phyloP scores from a whole-genome alignment of 2,797 vertebrate species.

The Gymnoscopelus microlampas region DNA sequence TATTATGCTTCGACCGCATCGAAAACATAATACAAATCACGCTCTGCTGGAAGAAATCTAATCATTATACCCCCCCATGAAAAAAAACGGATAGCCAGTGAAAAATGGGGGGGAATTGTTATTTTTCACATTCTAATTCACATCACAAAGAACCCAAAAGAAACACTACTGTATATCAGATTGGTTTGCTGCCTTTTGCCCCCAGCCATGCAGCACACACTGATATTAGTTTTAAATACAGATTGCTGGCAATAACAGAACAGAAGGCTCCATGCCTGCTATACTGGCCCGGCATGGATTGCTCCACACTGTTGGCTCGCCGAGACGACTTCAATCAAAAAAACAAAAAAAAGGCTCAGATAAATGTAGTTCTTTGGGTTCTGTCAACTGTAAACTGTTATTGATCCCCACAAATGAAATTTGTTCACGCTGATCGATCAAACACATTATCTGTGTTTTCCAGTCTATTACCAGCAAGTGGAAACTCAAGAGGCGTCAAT shows the following conservation, averaged over 20 bases:
- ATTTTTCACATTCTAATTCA: conserved; percentile 87
- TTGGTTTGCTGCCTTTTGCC: conserved; percentile 86
- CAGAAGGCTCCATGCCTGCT: conserved; percentile 80
- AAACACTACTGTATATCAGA: conserved; percentile 83
- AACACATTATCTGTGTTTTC: conserved; percentile 97
- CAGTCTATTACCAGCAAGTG: conserved; percentile 97
- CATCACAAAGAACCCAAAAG: conserved; percentile 80
- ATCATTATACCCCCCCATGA: conserved; percentile 81
- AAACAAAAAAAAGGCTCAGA: conserved; percentile 82
- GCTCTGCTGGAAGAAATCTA: conserved; percentile 78
- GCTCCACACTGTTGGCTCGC: conserved; percentile 74
- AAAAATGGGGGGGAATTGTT: conserved; percentile 80
- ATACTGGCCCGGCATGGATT: conserved; percentile 79
- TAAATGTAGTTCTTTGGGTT: conserved; percentile 92
- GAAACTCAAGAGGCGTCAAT: conserved; percentile 90
- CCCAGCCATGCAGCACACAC: conserved; percentile 80
- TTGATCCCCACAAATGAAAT: conserved; percentile 99
- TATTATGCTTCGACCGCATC: conserved; percentile 79
- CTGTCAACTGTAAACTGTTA: conserved; percentile 99
- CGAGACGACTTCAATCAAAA: conserved; percentile 94
- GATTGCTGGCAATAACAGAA: conserved; percentile 86
- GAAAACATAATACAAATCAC: conserved; percentile 82
- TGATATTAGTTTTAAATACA: conserved; percentile 94
- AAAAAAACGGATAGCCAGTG: conserved; percentile 75
- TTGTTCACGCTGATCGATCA: conserved; percentile 99